Base-by-base conservation (phyloP, 2,113 vertebrate species). In the Clarias macrocephalus region DNA sequence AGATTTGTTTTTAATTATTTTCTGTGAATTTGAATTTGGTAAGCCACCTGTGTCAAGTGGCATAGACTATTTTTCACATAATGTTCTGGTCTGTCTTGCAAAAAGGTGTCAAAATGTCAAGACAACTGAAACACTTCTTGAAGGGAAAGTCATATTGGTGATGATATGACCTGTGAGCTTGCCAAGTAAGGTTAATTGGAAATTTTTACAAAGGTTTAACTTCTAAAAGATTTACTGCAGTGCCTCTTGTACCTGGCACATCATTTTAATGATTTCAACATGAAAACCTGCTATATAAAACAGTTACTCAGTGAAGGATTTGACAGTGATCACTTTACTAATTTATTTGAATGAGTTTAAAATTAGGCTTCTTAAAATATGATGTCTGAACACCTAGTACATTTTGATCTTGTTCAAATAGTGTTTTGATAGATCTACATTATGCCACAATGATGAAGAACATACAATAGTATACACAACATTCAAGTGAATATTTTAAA, bases 61-160 rank as follows among this genome's bases (percentile, higher is more conserved):
- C 75, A 28, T 52, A 2, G 28, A 80, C 60, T 33, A 80, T 80
- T 80, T 80, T 60, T 60, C 56, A 60, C 10, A 57, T 57, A 79
- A 59, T 18, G 19, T 23, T 62, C 56, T 80, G 79, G 30, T 19
- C 28, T 37, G 30, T 21, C 56, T 33, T 0, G 28, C 57, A 62
- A 81, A 62, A 81, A 79, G 28, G 56, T 77, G 25, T 77, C 30
- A 59, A 60, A 80, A 80, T 81, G 79, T 23, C 79, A 81, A 60
- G 79, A 37, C 79, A 81, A 62, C 19, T 62, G 56, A 80, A 60
- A 33, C 0, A 80, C 28, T 60, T 60, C 28, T 33, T 15, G 16
- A 59, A 60, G 56, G 79, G 9, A 60, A 0, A 33, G 54, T 80
- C 54, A 80, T 3, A 59, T 60, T 60, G 79, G 79, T 60, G 57